phyloP scores from a whole-genome alignment of 2,888 invertebrate species.

The Oxystoma pomonae region DNA sequence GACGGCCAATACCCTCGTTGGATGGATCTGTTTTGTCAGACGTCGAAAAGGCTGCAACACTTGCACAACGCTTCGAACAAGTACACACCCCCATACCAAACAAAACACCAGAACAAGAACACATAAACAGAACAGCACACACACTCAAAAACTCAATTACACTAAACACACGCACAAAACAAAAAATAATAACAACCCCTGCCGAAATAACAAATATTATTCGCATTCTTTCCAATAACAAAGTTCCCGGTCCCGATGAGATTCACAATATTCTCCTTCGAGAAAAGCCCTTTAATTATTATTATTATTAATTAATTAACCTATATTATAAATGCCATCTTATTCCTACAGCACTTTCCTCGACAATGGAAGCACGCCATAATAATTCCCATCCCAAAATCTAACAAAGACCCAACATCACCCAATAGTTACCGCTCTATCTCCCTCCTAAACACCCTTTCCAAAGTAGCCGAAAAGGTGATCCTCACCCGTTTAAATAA shows the following conservation, averaged over 20 bases:
- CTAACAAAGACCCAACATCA: background rate
- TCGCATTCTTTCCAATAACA: constrained; percentile 17
- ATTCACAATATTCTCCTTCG: constrained; percentile 18
- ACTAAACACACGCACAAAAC: background rate
- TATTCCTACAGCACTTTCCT: too few species aligned
- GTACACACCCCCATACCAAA: background rate
- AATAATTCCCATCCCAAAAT: background rate
- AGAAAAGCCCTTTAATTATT: too few species aligned
- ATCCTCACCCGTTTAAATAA: background rate
- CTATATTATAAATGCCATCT: too few species aligned
- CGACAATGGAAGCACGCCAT: too few species aligned
- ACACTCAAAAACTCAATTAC: background rate
- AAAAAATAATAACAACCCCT: background rate
- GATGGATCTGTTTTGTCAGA: background rate
- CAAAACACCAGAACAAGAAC: background rate
- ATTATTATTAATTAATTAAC: too few species aligned
- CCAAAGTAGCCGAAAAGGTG: background rate
- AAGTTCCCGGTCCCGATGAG: constrained; percentile 23
- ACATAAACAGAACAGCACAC: background rate
- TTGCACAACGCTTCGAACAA: background rate
- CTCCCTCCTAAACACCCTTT: background rate
- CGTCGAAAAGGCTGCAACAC: background rate
- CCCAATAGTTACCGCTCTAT: constrained; percentile 5
- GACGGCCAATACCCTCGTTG: background rate
- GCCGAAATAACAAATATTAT: background rate